Conservation (phyloP, 2,113 vertebrate species). For the Rhabdornis inornatus region DNA sequence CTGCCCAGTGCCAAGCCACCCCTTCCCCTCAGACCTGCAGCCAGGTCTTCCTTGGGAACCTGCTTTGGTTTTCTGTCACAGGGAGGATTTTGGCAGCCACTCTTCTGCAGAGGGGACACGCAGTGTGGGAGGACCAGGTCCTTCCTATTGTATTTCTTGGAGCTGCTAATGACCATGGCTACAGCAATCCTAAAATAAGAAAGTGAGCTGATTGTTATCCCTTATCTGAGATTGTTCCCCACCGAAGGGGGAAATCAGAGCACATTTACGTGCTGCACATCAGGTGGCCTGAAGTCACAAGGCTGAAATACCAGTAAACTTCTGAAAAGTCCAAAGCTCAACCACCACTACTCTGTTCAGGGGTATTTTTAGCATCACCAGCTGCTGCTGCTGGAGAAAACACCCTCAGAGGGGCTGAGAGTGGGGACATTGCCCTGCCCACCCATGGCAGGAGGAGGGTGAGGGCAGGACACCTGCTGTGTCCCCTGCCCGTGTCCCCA, state of each 20-base stretch:
- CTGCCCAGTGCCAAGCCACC: background rate
- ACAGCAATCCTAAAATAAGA: conserved; percentile 47
- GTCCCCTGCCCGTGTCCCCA: background rate
- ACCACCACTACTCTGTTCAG: background rate
- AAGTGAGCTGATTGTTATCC: background rate
- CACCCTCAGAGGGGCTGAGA: rapidly evolving
- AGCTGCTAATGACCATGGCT: background rate
- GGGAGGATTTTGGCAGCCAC: background rate
- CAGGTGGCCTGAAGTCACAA: background rate
- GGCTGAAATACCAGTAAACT: background rate
- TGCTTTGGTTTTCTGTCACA: background rate
- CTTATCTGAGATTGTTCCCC: background rate
- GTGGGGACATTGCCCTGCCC: background rate
- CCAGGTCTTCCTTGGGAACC: background rate
- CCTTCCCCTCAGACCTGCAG: background rate
- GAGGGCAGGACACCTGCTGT: background rate
- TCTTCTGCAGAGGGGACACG: background rate
- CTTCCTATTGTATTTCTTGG: conserved; percentile 28
- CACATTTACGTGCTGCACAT: background rate
- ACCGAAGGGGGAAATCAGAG: background rate
- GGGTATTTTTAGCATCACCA: conserved; percentile 34
- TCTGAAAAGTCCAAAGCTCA: conserved; percentile 21
- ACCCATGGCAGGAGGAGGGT: background rate
- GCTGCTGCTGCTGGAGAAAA: background rate
- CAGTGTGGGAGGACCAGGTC: background rate